Conservation (phyloP, 2,113 vertebrate genomes). For the Calyptomena viridis region DNA sequence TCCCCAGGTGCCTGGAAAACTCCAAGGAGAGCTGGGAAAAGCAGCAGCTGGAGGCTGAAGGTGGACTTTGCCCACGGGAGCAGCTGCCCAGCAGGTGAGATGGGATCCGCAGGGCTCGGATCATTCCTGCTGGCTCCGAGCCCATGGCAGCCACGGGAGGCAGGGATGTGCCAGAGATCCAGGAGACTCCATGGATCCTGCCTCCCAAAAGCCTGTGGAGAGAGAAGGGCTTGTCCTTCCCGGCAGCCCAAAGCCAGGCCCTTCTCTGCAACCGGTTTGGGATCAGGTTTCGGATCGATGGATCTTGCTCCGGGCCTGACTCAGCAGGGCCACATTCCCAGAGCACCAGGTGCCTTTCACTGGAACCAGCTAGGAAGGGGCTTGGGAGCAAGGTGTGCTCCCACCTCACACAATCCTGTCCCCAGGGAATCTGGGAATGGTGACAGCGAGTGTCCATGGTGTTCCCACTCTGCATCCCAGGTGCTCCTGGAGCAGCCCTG, state of each 20-base stretch:
- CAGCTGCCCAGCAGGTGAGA: neutral
- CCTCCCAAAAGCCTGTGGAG: neutral
- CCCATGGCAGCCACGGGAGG: rapidly evolving
- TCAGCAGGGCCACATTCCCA: neutral
- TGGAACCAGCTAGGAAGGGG: rapidly evolving
- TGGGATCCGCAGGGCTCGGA: rapidly evolving
- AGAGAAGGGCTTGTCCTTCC: neutral
- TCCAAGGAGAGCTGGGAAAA: neutral
- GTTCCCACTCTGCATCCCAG: neutral
- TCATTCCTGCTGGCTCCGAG: neutral
- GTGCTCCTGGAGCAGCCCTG: neutral
- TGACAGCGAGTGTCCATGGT: rapidly evolving
- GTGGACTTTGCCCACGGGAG: neutral
- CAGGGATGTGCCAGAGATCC: rapidly evolving
- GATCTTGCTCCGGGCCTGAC: constrained; percentile 20
- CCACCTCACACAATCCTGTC: rapidly evolving
- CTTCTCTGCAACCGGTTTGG: neutral
- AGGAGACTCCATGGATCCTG: rapidly evolving
- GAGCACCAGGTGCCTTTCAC: rapidly evolving
- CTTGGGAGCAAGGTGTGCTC: rapidly evolving
- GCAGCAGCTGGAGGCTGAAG: constrained; percentile 18
- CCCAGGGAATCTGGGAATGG: neutral
- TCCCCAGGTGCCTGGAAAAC: rapidly evolving
- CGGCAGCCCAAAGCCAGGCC: neutral
- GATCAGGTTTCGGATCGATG: constrained; percentile 30